Evolutionary conservation across 92 coral and sea anemone genomes (phyloP), one percentile per base, ranked within the genome.

Genomic region (Galaxea fascicularis): DNA sequence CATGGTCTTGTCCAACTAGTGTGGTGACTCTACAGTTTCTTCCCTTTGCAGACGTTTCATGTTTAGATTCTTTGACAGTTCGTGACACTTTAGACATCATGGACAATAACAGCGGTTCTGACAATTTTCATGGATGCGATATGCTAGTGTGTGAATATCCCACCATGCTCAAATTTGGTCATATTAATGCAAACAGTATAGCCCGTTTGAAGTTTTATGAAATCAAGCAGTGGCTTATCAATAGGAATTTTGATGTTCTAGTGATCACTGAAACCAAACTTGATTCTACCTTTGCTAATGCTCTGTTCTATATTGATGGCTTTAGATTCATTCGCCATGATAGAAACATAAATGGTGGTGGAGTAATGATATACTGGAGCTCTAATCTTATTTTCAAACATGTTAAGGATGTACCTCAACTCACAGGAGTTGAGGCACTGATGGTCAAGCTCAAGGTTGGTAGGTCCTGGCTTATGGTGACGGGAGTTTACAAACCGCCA

Each of bases 321-420:
- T 88, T n/a, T 74, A 73, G 71, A 46, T 28, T 88, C 65, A 22
- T 26, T 44, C 84, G 77, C 1, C 24, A 54, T 9, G 88, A 88
- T 74, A 65, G 84, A 83, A 73, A 74, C 60, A 65, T 88, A 15
- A 11, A 88, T 52, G 91, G 88, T 27, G 91, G 91, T 1, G 79
- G 91, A n/a, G n/a, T n/a, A n/a, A n/a, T n/a, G n/a, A n/a, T n/a
- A n/a, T n/a, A n/a, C n/a, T n/a, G n/a, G n/a, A 27, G 75, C n/a
- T 56, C 29, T 51, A 82, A 81, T 80, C 65, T 87, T 5, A 39
- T 15, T 47, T 87, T 59, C 22, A 17, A 72, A 8, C 58, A 45
- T 27, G 17, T 82, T 17, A 28, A 57, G 73, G 27, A 53, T 20
- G 28, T 59, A n/a, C 62, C 49, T 15, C 14, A 54, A 27, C 67